Conservation (phyloP, 1,140 invertebrate genomes). For the Eufriesea mexicana region DNA sequence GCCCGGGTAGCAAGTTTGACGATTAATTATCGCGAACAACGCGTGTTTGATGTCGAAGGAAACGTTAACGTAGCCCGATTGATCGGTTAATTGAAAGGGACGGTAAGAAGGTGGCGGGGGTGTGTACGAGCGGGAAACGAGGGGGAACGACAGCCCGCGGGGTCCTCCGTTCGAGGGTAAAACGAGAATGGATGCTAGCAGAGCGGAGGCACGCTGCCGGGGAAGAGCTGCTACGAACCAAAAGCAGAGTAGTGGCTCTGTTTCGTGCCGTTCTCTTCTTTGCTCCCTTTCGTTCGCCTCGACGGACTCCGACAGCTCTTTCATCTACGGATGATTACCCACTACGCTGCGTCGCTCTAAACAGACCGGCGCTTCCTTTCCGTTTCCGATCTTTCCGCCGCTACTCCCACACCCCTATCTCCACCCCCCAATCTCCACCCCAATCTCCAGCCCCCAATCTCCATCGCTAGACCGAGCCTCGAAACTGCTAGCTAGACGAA, state of each 20-base stretch:
- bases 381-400: conserved; percentile 33
- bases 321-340: conserved; percentile 81
- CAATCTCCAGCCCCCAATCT: too few relatives aligned
- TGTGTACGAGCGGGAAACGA: conserved; percentile 35
- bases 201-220: conserved; percentile 24
- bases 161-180: conserved; percentile 44
- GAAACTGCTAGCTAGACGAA: conserved; percentile 71
- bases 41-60: conserved; percentile 78
- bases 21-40: conserved; percentile 80
- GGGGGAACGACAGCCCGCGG: conserved; percentile 58
- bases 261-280: conserved; percentile 75
- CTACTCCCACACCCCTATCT: neutral
- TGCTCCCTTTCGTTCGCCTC: conserved; percentile 79
- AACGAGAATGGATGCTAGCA: conserved; percentile 20
- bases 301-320: conserved; percentile 81
- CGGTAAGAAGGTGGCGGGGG: conserved; percentile 65
- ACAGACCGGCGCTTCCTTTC: conserved; percentile 56
- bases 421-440: neutral
- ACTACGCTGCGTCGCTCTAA: conserved; percentile 66
- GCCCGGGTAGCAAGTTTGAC: conserved; percentile 62
- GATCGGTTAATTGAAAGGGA: conserved; percentile 82
- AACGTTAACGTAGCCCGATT: conserved; percentile 74
- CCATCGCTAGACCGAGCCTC: conserved; percentile 12
- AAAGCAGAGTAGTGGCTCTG: conserved; percentile 75
- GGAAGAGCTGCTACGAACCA: conserved; percentile 66